These are phyloP conservation scores for Asbolus verrucosus DNA, from an alignment of 1,140 invertebrate species.

Conservation along the genomic window DNA sequence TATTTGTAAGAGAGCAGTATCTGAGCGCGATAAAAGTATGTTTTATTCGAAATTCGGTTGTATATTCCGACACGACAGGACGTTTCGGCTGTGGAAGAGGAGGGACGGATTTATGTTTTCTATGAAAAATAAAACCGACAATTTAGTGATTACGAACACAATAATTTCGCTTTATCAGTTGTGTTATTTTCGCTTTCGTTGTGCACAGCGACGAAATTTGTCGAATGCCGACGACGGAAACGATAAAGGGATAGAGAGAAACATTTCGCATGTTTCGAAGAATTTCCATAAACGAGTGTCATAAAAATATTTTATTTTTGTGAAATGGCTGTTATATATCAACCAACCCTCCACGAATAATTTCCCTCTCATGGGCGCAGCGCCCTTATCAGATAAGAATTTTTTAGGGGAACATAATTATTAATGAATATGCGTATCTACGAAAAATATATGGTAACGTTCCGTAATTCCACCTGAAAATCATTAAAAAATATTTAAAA, in stretches of 20 bases:
- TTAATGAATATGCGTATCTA: constrained; percentile 20
- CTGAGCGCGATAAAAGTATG: not conserved
- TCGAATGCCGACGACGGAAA: not conserved
- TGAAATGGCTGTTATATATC: constrained; percentile 34
- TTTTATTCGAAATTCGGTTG: not conserved
- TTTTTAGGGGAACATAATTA: constrained; percentile 33
- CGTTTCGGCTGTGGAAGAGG: too few relatives aligned
- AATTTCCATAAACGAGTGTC: constrained; percentile 41
- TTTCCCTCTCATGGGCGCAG: constrained; percentile 32
- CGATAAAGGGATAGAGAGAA: not conserved
- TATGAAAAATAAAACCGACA: not conserved
- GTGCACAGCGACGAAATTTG: too few relatives aligned
- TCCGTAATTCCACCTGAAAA: not conserved
- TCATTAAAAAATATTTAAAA: not conserved
- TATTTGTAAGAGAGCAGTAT: not conserved
- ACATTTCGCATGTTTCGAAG: constrained; percentile 27
- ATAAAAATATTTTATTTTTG: constrained; percentile 44
- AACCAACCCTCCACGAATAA: constrained; percentile 32
- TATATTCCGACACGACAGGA: not conserved
- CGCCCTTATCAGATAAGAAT: constrained; percentile 33
- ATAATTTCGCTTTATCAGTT: constrained; percentile 5
- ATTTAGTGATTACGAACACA: constrained; percentile 3
- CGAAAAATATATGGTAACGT: not conserved
- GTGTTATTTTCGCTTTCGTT: not conserved
- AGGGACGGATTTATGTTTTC: too few relatives aligned